These are phyloP conservation scores for Sphinx pinastri DNA, from an alignment of 2,888 invertebrate genomes.

Conservation along the genomic window DNA sequence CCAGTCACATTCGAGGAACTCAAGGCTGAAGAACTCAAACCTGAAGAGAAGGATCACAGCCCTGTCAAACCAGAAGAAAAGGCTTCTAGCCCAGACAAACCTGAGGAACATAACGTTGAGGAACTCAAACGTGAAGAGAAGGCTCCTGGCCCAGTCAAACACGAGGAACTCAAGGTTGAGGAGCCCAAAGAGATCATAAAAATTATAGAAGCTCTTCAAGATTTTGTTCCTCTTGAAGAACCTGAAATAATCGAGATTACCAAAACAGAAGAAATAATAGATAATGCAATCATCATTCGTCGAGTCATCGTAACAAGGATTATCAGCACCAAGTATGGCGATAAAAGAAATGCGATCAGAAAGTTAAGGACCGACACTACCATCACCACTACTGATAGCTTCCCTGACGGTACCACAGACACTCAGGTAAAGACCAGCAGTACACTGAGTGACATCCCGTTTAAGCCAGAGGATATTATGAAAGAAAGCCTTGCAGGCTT, in stretches of 20 bases:
- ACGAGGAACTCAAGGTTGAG: no score
- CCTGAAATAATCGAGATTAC: slow-evolving; percentile 46
- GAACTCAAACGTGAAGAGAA: slow-evolving; percentile 53
- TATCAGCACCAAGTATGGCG: slow-evolving; percentile 50
- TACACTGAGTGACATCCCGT: slow-evolving; percentile 7
- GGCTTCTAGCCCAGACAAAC: slow-evolving; percentile 7
- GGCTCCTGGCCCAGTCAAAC: slow-evolving; percentile 46
- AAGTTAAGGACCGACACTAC: slow-evolving; percentile 61
- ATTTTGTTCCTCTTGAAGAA: slow-evolving; percentile 42
- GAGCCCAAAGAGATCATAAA: slow-evolving; percentile 6
- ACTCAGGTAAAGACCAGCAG: slow-evolving; percentile 6
- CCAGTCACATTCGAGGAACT: no score
- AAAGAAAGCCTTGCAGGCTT: slow-evolving; percentile 45
- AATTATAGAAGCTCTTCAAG: slow-evolving; percentile 39
- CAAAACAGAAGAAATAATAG: slow-evolving; percentile 45
- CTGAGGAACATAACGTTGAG: background rate
- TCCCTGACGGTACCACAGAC: slow-evolving; percentile 60
- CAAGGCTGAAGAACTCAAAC: slow-evolving; percentile 6
- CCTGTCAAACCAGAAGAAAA: slow-evolving; percentile 1
- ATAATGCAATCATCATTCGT: slow-evolving; percentile 41
- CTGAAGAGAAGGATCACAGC: background rate
- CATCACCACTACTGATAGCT: slow-evolving; percentile 59
- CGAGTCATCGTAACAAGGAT: slow-evolving; percentile 47
- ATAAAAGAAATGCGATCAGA: slow-evolving; percentile 43
- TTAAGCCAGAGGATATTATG: background rate